Evolutionary conservation across 1,140 invertebrate species (phyloP).

Genomic region (Brachionus plicatilis): DNA sequence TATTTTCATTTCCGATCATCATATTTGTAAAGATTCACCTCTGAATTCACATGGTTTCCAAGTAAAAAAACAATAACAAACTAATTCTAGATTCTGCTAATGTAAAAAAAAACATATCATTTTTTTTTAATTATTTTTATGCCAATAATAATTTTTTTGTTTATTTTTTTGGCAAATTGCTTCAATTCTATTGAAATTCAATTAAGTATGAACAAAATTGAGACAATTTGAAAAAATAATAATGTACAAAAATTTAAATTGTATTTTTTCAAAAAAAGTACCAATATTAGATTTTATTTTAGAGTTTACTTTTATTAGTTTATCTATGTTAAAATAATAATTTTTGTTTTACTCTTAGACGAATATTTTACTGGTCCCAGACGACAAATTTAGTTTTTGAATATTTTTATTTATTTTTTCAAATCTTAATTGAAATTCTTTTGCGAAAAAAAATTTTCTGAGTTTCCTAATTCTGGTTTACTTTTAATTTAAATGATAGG

Average conservation of each 20-base stretch:
- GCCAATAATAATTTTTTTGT: neutral
- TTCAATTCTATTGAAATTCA: constrained; percentile 16
- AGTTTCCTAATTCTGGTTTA: neutral
- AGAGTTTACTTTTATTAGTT: neutral
- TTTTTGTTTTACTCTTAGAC: neutral
- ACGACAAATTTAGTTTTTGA: neutral
- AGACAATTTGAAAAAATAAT: neutral
- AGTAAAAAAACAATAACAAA: constrained; percentile 8
- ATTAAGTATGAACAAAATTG: neutral
- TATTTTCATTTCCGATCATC: neutral
- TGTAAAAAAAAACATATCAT: neutral
- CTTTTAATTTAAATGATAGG: neutral
- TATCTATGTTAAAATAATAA: constrained; percentile 22
- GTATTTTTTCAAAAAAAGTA: neutral
- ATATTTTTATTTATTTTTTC: neutral
- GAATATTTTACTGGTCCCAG: constrained; percentile 13
- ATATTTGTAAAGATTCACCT: neutral
- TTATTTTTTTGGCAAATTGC: constrained; percentile 20
- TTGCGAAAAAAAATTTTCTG: neutral
- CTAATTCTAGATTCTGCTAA: neutral
- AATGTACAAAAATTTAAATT: constrained; percentile 21
- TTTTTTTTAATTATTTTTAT: neutral
- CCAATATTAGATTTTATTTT: neutral
- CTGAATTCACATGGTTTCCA: neutral
- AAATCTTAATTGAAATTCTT: neutral